These are phyloP conservation scores for Erannis defoliaria DNA, from an alignment of 2,888 invertebrate species.

Conservation along the genomic window DNA sequence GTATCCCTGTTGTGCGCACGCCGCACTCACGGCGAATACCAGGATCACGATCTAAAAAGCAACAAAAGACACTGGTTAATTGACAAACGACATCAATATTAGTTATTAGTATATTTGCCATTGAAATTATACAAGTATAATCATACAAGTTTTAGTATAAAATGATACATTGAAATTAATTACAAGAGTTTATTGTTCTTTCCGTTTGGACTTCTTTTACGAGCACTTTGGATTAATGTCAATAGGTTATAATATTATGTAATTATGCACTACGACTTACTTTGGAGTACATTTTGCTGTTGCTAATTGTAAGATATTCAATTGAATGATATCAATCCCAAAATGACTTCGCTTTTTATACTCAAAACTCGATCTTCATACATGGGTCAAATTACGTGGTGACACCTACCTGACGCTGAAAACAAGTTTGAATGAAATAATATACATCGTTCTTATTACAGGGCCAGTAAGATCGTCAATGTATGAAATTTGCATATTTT, in stretches of 20 bases:
- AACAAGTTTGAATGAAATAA: conserved; percentile 30
- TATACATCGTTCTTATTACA: neutral
- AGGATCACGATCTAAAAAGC: conserved; percentile 47
- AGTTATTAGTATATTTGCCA: neutral
- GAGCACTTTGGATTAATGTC: too few relatives aligned
- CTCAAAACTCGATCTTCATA: conserved; percentile 48
- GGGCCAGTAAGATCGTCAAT: too few relatives aligned
- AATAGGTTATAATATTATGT: neutral
- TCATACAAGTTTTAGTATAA: too few relatives aligned
- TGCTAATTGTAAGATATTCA: conserved; percentile 50
- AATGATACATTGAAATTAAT: neutral
- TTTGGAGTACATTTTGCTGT: conserved; percentile 61
- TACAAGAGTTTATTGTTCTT: neutral
- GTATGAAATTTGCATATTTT: too few relatives aligned
- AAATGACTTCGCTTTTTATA: conserved; percentile 61
- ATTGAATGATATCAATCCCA: conserved; percentile 58
- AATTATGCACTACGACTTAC: conserved; percentile 51
- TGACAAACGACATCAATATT: neutral
- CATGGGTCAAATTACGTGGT: conserved; percentile 47
- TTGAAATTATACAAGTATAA: too few relatives aligned
- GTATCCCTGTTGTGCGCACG: conserved; percentile 55
- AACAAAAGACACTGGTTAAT: neutral
- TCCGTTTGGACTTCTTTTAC: neutral
- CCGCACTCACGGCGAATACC: conserved; percentile 48
- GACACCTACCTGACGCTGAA: conserved; percentile 28